Base-by-base conservation (phyloP, 1,140 invertebrate genomes). In the Drosophila sulfurigaster region DNA sequence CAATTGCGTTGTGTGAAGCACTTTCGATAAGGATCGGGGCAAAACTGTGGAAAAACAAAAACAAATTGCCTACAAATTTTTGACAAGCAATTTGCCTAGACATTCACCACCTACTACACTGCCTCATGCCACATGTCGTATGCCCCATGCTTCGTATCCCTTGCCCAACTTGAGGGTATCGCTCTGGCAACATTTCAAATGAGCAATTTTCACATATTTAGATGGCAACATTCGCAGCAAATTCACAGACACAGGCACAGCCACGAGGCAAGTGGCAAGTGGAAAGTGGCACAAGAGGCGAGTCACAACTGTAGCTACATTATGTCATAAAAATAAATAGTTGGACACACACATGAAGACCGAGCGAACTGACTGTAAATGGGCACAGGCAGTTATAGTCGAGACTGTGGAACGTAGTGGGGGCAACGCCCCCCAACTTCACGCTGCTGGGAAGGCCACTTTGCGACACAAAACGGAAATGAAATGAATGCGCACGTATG, bases 201-300 rank as follows among this genome's bases (percentile, higher is more conserved):
- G 83, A 87, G 83, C 83, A 87, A 88, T 87, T 87, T 87, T 88
- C 83, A 87, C 83, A 87, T 87, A 87, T 87, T 87, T 88, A 87
- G 81, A 87, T 80, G 83, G 78, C 69, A 88, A 71, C 80, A 74
- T 82, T 87, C 81, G 58, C 51, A 75, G 75, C 62, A 68, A 64
- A 65, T 51, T 52, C 65, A 70, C 57, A 59, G 32, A 38, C 51
- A 56, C 32, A 13, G 13, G 35, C 30, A 32, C 30, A 28, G 51
- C 3, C 28, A 28, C 15, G 13, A 10, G 48, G 13, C 15, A 38
- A 8, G n/a, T 4, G 59, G 49, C 16, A 64, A 5, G 5, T n/a
- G 28, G 63, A 28, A 32, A 16, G 45, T 35, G 45, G 60, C 66
- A 25, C 20, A 76, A 28, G 32, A 28, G 30, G 51, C 66, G 20